These are phyloP conservation scores for Drosophila ezoana DNA, from an alignment of 2,888 invertebrate genomes.

Conservation along the genomic window DNA sequence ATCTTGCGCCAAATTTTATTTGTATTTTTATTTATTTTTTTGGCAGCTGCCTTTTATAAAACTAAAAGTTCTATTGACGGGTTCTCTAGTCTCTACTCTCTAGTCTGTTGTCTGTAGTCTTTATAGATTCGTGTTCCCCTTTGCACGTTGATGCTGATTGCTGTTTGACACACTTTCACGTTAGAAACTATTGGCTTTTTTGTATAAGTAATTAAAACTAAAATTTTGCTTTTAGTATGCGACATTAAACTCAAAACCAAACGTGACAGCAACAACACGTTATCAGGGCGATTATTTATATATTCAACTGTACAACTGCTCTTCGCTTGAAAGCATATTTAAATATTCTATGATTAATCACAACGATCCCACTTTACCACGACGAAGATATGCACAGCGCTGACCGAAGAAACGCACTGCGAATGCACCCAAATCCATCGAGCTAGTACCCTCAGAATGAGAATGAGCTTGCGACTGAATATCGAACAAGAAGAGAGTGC, in stretches of 20 bases:
- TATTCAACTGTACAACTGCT: no score
- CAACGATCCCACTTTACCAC: slow-evolving; percentile 12
- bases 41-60: background rate
- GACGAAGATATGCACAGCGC: slow-evolving; percentile 12
- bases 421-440: slow-evolving; percentile 12
- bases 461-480: slow-evolving; percentile 1
- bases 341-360: background rate
- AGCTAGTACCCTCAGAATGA: background rate
- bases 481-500: background rate
- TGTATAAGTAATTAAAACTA: slow-evolving; percentile 14
- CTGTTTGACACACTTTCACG: slow-evolving; percentile 17
- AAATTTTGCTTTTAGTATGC: slow-evolving; percentile 30
- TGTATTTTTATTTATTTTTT: background rate
- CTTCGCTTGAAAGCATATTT: no score
- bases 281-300: background rate
- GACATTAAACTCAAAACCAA: slow-evolving; percentile 23
- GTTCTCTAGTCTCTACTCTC: background rate
- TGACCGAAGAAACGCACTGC: slow-evolving; percentile 41
- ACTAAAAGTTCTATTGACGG: background rate
- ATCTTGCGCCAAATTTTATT: background rate
- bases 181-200: slow-evolving; percentile 7
- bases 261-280: slow-evolving; percentile 1
- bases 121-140: background rate
- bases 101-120: background rate
- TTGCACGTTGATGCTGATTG: slow-evolving; percentile 1